Base-by-base conservation (phyloP, 1,140 invertebrate species). In the Ridgeia piscesae region DNA sequence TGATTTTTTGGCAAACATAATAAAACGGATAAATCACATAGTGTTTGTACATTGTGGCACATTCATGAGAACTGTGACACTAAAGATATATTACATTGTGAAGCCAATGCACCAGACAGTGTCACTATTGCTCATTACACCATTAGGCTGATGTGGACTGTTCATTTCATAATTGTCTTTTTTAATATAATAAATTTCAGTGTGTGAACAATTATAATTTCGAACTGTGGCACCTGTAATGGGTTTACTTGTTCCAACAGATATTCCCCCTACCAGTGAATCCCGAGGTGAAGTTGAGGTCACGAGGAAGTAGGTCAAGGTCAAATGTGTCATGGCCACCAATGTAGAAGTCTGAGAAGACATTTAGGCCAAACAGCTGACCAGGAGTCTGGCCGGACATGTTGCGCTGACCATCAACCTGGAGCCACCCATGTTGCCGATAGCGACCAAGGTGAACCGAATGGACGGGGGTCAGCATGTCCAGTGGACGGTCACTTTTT, bases 321-420 rank as follows among this genome's bases (percentile, higher is more conserved):
- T 88, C 34, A n/a, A 92, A 58, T 31, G 34, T 31, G 34, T 92
- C 92, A 91, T 91, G 92, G 35, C 92, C 92, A 11, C 92, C 92
- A 42, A 92, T 77, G 58, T 92, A 92, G 34, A 92, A 88, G 11
- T 92, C 90, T 34, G 88, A 58, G 31, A 50, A 50, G 35, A 92
- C 58, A 35, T 92, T 92, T 33, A 92, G 91, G 27, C 92, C 92
- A 35, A 89, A 88, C 42, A 92, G 48, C 8, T 50, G 31, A 34
- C 89, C 89, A 21, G 34, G 35, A 21, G 92, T 91, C 34, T 88
- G 21, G 33, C 58, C 92, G 8, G 92, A 58, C 27, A 92, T 33
- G 11, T 91, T 91, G 9, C 34, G n/a, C 58, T 92, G 92, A 27
- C 48, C 48, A 35, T 92, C 92, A 1, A 89, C 89, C n/a, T 33